Base-by-base conservation (phyloP, 2,888 invertebrate species). In the Prenolepis imparis region DNA sequence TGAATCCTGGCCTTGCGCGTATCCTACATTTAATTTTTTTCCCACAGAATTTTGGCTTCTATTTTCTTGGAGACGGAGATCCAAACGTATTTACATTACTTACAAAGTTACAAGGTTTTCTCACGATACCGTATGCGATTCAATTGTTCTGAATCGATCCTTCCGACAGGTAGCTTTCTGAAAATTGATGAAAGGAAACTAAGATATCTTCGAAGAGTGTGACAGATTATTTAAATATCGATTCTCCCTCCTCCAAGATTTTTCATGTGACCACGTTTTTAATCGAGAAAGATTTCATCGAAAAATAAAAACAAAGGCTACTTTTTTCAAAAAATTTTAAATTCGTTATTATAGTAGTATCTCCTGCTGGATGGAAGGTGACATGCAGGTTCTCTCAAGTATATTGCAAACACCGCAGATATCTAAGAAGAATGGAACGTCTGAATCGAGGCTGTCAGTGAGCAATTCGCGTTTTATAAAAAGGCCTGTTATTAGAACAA, bases 401-500 rank as follows among this genome's bases (percentile, higher is more conserved):
- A 24, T 68, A 44, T 9, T 24, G 66, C 18, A 8, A n/a, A 39
- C n/a, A 55, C 24, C n/a, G n/a, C n/a, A 11, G 28, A n/a, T 28
- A n/a, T 44, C 32, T 59, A 74, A 21, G 6, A 52, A 8, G 12
- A 66, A 66, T 39, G 39, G 28, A 55, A 24, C 12, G 28, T 15
- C 5, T 59, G 57, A 70, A 52, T n/a, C 36, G 44, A 3, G 44
- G 1, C 15, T 41, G 55, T 39, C 39, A 55, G n/a, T 41, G 21
- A 28, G 41, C 32, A 28, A 63, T 41, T 44, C 28, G n/a, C 41
- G 41, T 70, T 83, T 90, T 84, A 66, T 86, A 89, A 85, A 52
- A 86, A 88, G 75, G 77, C 82, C 67, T 70, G 81, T 89, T 82
- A 91, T 86, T 41, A 84, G 59, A 44, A 63, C 72, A 64, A 86